These are phyloP conservation scores for Ianthella basta DNA, from an alignment of 37 sponge, comb jelly and placozoan species.

Conservation along the genomic window DNA sequence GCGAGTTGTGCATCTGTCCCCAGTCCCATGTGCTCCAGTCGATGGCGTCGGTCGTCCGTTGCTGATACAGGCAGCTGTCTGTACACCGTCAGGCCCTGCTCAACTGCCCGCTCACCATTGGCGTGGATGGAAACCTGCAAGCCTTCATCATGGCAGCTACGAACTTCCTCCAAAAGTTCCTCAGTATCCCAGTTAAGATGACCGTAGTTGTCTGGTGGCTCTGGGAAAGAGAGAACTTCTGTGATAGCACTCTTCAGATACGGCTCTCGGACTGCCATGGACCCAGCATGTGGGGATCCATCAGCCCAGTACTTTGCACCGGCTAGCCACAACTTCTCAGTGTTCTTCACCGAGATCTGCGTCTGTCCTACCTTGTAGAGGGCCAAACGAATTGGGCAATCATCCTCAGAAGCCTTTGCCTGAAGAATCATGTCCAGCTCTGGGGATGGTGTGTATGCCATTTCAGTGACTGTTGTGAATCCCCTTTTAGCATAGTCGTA, in stretches of 20 bases:
- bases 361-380: neutral
- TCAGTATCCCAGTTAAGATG: slow-evolving; percentile 19
- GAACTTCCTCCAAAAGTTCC: slow-evolving; percentile 17
- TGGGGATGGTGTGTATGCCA: slow-evolving; percentile 20
- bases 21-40: slow-evolving; percentile 62
- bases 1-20: slow-evolving; percentile 48
- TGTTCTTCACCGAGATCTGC: neutral
- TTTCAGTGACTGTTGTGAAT: slow-evolving; percentile 65
- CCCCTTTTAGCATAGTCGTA: slow-evolving; percentile 46
- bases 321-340: slow-evolving; percentile 45
- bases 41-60: slow-evolving; percentile 39
- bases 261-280: slow-evolving; percentile 42
- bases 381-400: slow-evolving; percentile 26
- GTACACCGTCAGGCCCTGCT: slow-evolving; percentile 47
- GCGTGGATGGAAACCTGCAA: slow-evolving; percentile 44
- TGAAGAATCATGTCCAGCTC: neutral
- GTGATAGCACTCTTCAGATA: slow-evolving; percentile 45
- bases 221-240: slow-evolving; percentile 34
- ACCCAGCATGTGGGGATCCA: slow-evolving; percentile 53
- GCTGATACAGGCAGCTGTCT: neutral
- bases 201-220: neutral
- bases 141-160: slow-evolving; percentile 24
- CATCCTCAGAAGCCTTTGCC: neutral
- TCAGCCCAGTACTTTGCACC: slow-evolving; percentile 62
- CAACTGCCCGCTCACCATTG: slow-evolving; percentile 66